Percentiles rank a stretch among this genome's conserved stretches.
Evolutionary conservation across 2,113 vertebrate species (phyloP).

Genomic region (Xenopus tropicalis): UCB_Xtro_10.0 CM004450.2:85590001-85590500

Average conservation of each 20-base stretch:
- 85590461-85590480: too few species aligned
- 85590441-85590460: too few species aligned
- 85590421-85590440: too few species aligned
- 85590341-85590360: conserved; percentile 16
- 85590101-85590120: neutral
- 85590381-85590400: conserved; percentile 5
- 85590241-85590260: conserved; percentile 5
- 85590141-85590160: conserved; percentile 4
- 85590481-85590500: too few species aligned
- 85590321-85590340: conserved; percentile 4
- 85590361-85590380: conserved; percentile 1
- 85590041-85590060: neutral
- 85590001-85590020: too few species aligned
- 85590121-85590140: conserved; percentile 34
- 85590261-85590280: conserved; percentile 32
- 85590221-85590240: conserved; percentile 3
- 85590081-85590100: neutral
- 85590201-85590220: conserved; percentile 5
- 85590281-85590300: neutral
- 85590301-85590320: conserved; percentile 19
- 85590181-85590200: conserved; percentile 29
- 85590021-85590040: too few species aligned
- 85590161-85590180: conserved; percentile 29
- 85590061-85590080: neutral
- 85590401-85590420: neutral